Percentiles rank a stretch among this genome's conserved stretches.
These are phyloP conservation scores for Lipophrys pholis DNA, from an alignment of 2,113 vertebrate species.

Conservation along the genomic window DNA sequence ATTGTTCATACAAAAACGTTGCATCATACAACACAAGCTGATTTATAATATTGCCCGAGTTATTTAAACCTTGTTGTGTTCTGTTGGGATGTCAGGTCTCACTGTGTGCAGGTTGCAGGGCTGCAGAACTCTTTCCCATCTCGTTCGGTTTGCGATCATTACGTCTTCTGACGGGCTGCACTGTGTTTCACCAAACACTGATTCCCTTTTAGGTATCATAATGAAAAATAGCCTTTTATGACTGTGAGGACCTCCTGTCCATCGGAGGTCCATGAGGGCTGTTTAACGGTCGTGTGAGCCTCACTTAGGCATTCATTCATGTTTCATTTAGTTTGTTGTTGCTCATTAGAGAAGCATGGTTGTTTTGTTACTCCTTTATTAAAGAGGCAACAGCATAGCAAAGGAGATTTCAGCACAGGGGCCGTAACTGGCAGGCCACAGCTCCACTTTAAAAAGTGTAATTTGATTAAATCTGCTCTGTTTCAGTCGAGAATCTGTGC, in stretches of 20 bases:
- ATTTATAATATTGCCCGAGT: too few species aligned
- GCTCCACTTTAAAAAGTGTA: conserved; percentile 67
- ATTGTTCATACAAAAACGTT: not conserved
- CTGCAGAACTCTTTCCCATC: not conserved
- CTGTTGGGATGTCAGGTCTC: conserved; percentile 15
- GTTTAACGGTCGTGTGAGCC: conserved; percentile 36
- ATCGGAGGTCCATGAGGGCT: conserved; percentile 20
- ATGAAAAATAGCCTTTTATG: conserved; percentile 28
- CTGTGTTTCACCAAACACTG: not conserved
- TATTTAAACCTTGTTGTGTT: too few species aligned
- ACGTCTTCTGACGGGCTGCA: too few species aligned
- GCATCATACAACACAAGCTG: not conserved
- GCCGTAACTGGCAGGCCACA: conserved; percentile 59
- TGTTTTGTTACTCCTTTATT: conserved; percentile 28
- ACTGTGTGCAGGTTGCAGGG: not conserved
- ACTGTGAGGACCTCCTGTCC: not conserved
- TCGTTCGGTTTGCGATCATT: conserved; percentile 1
- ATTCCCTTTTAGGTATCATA: conserved; percentile 9
- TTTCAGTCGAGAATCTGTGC: conserved; percentile 76
- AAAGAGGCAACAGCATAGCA: conserved; percentile 40
- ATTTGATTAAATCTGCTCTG: conserved; percentile 81
- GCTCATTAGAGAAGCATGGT: conserved; percentile 34
- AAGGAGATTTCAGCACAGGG: conserved; percentile 62
- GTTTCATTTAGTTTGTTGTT: conserved; percentile 26
- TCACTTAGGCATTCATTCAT: conserved; percentile 24